Base-by-base conservation (phyloP, 2,113 vertebrate species). In the Eubucco bourcierii region DNA sequence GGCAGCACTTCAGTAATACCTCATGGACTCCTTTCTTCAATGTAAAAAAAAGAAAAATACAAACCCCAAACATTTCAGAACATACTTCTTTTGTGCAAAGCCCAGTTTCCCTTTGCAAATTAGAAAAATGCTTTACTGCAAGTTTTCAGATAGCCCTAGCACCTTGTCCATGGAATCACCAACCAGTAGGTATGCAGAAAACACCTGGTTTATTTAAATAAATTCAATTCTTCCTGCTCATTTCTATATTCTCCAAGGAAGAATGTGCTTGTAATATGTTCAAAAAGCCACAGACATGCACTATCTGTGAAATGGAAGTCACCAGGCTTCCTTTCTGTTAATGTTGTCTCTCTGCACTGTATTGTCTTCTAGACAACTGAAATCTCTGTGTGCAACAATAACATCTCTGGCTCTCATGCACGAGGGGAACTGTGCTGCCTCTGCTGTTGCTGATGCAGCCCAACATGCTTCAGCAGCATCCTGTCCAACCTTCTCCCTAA, bases 321-420 rank as follows among this genome's bases (percentile, higher is more conserved):
- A 1, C 28, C 90, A 95, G 84, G 41, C 70, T 96, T 95, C 95
- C 95, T 84, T 78, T 44, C 50, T 76, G 33, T 27, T 21, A 9
- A 27, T 15, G 25, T 7, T 53, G n/a, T 29, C 31, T 80, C 53
- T 61, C 56, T 61, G 61, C 28, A 23, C 27, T 23, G 25, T 21
- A 9, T 0, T 15, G 3, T 52, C 19, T 52, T 80, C 73, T 37
- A 47, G 41, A 31, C 50, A 59, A 7, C n/a, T 37, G 5, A 33
- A n/a, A 28, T 15, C 37, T 66, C 41, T 20, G 3, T 55, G 47
- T 8, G 1, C 8, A 58, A 37, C 15, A 78, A 11, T 18, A 52
- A 31, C 28, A 47, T 1, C 50, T 46, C 70, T 29, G 8, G 3
- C 58, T 28, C 39, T 72, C 66, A 12, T 2, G 9, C 34, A 12